A percentile compares a stretch with the other conserved stretches of the same genome.
These are phyloP conservation scores for Echeneis naucrates DNA, from an alignment of 2,797 vertebrate species.

Conservation along the genomic window DNA sequence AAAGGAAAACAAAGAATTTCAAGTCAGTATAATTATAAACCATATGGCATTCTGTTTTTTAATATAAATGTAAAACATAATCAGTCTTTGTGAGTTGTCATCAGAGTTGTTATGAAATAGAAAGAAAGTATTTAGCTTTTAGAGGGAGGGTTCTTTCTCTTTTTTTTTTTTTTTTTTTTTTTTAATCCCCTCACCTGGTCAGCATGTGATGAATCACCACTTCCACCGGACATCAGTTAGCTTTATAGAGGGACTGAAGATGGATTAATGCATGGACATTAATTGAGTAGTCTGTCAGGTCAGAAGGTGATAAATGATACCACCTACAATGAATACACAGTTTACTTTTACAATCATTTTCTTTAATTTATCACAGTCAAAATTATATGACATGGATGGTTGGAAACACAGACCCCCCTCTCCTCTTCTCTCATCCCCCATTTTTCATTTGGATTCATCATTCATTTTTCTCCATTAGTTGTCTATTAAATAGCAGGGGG, in stretches of 20 bases:
- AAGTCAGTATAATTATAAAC: no score
- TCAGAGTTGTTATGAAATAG: neutral
- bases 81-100: neutral
- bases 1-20: neutral
- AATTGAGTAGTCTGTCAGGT: slow-evolving; percentile 81
- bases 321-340: slow-evolving; percentile 73
- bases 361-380: slow-evolving; percentile 82
- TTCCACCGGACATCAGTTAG: slow-evolving; percentile 63
- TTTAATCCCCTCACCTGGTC: slow-evolving; percentile 46
- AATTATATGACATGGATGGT: slow-evolving; percentile 80
- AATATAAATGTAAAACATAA: neutral
- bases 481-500: slow-evolving; percentile 55
- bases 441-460: slow-evolving; percentile 79
- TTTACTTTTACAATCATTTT: slow-evolving; percentile 79
- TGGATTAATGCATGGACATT: slow-evolving; percentile 75
- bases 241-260: slow-evolving; percentile 71
- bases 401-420: slow-evolving; percentile 59
- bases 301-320: slow-evolving; percentile 82
- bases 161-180: slow-evolving; percentile 10
- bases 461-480: slow-evolving; percentile 74
- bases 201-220: slow-evolving; percentile 73
- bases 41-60: neutral
- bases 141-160: slow-evolving; percentile 2
- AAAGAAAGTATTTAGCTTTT: neutral
- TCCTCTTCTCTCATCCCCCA: slow-evolving; percentile 34